Evolutionary conservation across 2,113 vertebrate genomes (phyloP).

Genomic region (Anguilla japonica): DNA sequence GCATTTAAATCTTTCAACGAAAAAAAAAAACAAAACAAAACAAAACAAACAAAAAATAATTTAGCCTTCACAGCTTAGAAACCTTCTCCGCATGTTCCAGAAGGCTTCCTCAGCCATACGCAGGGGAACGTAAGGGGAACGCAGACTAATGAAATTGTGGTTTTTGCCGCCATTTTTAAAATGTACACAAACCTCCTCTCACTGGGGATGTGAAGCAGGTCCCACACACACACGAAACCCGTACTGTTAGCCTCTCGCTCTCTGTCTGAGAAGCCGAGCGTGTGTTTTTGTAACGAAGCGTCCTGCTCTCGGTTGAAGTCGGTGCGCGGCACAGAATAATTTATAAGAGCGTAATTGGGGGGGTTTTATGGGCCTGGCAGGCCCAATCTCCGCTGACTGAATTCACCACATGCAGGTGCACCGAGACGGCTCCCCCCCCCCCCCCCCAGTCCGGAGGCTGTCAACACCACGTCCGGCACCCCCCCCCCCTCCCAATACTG

Average conservation of each 20-base stretch:
- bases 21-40: neutral
- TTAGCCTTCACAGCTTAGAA: neutral
- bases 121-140: neutral
- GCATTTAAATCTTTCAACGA: neutral
- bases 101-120: too few species aligned
- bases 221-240: neutral
- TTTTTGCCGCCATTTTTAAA: neutral
- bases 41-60: neutral
- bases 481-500: neutral
- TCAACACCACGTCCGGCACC: neutral
- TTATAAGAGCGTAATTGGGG: neutral
- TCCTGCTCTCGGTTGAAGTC: neutral
- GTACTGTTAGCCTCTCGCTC: neutral
- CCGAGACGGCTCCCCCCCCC: neutral
- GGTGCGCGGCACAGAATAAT: neutral
- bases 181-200: neutral
- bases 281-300: neutral
- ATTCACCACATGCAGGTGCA: slow-evolving; percentile 12
- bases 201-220: neutral
- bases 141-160: neutral
- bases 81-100: neutral
- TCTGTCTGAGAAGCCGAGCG: neutral
- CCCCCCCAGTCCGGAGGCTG: neutral
- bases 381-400: neutral
- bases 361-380: slow-evolving; percentile 8